Percentiles rank a stretch among this genome's conserved stretches.
Conservation (phyloP, 2,797 vertebrate genomes). For the Poeciliopsis presidionis region DNA sequence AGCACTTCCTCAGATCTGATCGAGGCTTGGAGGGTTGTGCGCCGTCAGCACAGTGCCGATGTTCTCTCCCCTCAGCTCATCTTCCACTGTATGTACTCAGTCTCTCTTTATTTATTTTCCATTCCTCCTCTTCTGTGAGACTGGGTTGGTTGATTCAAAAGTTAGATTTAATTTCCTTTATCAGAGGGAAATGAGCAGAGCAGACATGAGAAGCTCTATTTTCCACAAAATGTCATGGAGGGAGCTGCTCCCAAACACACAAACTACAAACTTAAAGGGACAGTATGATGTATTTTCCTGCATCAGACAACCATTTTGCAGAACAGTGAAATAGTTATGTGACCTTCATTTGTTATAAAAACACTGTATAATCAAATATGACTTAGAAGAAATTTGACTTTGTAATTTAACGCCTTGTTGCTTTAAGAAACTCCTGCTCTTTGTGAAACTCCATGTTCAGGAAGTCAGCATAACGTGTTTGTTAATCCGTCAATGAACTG, state of each 20-base stretch:
- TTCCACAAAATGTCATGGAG: background rate
- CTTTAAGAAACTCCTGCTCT: too few species aligned
- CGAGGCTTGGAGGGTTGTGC: conserved; percentile 23
- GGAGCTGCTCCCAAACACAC: background rate
- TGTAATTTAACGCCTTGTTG: too few species aligned
- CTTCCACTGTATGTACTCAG: conserved; percentile 21
- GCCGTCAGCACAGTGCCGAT: conserved; percentile 48
- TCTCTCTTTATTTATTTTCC: conserved; percentile 15
- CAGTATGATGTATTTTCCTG: too few species aligned
- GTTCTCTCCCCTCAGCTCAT: conserved; percentile 24
- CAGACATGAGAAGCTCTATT: conserved; percentile 19
- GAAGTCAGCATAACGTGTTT: too few species aligned
- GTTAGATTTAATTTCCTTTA: conserved; percentile 23
- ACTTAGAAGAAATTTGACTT: too few species aligned
- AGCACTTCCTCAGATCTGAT: conserved; percentile 42
- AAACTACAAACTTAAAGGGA: too few species aligned
- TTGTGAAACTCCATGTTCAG: too few species aligned
- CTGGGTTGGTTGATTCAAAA: conserved; percentile 11
- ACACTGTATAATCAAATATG: too few species aligned
- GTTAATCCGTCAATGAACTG: too few species aligned
- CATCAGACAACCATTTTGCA: too few species aligned
- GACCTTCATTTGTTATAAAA: too few species aligned
- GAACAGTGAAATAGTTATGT: too few species aligned
- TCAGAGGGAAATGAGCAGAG: conserved; percentile 38
- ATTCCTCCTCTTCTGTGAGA: conserved; percentile 6